phyloP scores from a whole-genome alignment of 2,113 vertebrate genomes.

The Atherinomorus stipes region DNA sequence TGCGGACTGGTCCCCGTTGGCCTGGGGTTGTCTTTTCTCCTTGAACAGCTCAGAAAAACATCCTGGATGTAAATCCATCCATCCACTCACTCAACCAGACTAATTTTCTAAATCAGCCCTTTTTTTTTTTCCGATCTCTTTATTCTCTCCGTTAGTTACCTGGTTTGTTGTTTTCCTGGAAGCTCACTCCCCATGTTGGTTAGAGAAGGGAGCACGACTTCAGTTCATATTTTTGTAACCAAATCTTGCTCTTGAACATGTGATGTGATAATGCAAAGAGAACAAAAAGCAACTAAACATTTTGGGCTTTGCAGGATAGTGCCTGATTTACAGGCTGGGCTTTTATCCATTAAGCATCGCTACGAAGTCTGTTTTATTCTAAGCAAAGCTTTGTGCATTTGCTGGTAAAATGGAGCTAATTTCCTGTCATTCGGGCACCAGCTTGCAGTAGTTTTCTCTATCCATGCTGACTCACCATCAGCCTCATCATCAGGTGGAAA shows the following conservation, averaged over 20 bases:
- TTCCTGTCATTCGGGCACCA: not conserved
- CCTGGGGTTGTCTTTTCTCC: slow-evolving; percentile 11
- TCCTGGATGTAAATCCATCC: slow-evolving; percentile 51
- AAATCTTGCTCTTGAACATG: too few species aligned
- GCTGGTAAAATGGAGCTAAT: not conserved
- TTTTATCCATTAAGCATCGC: too few species aligned
- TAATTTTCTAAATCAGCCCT: not conserved
- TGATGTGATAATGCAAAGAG: too few species aligned
- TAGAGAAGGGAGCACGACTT: too few species aligned
- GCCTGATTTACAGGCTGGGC: too few species aligned
- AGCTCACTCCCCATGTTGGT: not conserved
- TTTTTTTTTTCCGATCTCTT: not conserved
- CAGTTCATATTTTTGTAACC: too few species aligned
- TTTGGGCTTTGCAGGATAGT: too few species aligned
- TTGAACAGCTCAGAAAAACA: slow-evolving; percentile 42
- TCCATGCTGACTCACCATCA: too few species aligned
- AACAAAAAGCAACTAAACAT: too few species aligned
- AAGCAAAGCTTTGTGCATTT: not conserved
- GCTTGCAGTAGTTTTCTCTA: too few species aligned
- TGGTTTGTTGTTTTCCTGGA: not conserved
- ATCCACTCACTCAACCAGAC: not conserved
- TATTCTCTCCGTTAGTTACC: not conserved
- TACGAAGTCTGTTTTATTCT: not conserved
- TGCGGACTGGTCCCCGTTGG: not conserved
- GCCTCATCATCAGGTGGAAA: too few species aligned